Percentiles rank a stretch among this genome's conserved stretches.
phyloP scores from a whole-genome alignment of 2,113 vertebrate genomes.

The Lipotes vexillifer region DNA sequence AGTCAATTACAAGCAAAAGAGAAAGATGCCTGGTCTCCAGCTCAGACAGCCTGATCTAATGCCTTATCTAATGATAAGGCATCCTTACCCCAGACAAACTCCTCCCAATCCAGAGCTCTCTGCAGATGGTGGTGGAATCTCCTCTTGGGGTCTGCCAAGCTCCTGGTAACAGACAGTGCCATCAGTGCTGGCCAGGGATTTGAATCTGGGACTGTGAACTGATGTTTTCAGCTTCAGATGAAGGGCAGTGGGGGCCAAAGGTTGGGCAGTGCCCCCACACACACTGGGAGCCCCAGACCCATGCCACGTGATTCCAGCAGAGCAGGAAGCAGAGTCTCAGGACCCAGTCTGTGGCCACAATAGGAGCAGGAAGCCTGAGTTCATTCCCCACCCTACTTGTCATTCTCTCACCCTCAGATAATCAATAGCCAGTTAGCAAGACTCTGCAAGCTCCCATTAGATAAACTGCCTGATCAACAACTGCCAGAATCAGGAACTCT shows the following conservation, averaged over 20 bases:
- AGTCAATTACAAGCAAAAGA: not conserved
- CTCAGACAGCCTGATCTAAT: not conserved
- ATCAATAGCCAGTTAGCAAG: conserved; percentile 48
- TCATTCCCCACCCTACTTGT: not conserved
- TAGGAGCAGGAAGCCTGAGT: not conserved
- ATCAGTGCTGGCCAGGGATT: not conserved
- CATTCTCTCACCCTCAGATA: not conserved
- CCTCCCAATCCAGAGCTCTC: not conserved
- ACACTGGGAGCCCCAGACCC: not conserved
- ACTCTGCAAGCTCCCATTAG: conserved; percentile 39
- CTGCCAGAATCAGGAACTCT: conserved; percentile 26
- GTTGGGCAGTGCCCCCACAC: not conserved
- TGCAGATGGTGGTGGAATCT: not conserved
- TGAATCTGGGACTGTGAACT: not conserved
- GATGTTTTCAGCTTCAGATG: not conserved
- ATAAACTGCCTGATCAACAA: conserved; percentile 37
- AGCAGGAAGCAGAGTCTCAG: not conserved
- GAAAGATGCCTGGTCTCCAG: not conserved
- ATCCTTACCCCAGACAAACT: not conserved
- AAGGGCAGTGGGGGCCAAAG: not conserved
- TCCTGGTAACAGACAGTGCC: not conserved
- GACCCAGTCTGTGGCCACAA: not conserved
- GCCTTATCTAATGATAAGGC: not conserved
- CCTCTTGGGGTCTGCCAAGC: not conserved
- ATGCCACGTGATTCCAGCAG: not conserved